phyloP scores from a whole-genome alignment of 2,113 vertebrate species.

The Trinectes maculatus region DNA sequence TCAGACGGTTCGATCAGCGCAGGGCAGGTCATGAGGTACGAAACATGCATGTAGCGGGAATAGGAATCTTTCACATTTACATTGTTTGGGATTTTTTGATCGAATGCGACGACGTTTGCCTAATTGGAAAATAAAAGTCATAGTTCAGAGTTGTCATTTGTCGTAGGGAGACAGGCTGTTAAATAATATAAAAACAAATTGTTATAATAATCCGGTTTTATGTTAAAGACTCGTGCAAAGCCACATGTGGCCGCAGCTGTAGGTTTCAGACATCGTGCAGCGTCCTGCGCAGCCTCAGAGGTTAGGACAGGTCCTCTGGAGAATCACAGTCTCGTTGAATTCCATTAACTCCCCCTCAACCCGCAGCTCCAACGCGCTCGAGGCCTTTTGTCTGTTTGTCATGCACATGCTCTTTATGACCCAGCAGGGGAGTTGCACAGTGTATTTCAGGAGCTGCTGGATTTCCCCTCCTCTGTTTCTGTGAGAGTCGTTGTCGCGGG shows the following conservation, averaged over 20 bases:
- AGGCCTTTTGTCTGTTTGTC: constrained; percentile 21
- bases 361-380: background rate
- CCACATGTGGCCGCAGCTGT: background rate
- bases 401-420: background rate
- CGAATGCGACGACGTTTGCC: too few relatives aligned
- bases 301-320: constrained; percentile 8
- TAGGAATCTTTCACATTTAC: too few relatives aligned
- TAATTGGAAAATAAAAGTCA: too few relatives aligned
- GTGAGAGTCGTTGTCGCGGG: background rate
- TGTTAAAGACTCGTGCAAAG: too few relatives aligned
- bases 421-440: background rate
- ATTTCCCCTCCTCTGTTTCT: constrained; percentile 31
- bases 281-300: constrained; percentile 1
- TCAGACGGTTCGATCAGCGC: constrained; percentile 19
- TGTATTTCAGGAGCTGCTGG: constrained; percentile 16
- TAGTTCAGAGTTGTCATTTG: too few relatives aligned
- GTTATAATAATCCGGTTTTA: too few relatives aligned
- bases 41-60: constrained; percentile 10
- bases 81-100: too few relatives aligned
- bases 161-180: too few relatives aligned
- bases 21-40: constrained; percentile 24
- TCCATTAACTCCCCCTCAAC: constrained; percentile 41
- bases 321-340: constrained; percentile 43
- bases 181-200: too few relatives aligned
- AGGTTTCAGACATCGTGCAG: constrained; percentile 13